Evolutionary conservation across 2,888 invertebrate genomes (phyloP), one percentile per base, ranked within the genome.

Genomic region (Microdon myrmicae): DNA sequence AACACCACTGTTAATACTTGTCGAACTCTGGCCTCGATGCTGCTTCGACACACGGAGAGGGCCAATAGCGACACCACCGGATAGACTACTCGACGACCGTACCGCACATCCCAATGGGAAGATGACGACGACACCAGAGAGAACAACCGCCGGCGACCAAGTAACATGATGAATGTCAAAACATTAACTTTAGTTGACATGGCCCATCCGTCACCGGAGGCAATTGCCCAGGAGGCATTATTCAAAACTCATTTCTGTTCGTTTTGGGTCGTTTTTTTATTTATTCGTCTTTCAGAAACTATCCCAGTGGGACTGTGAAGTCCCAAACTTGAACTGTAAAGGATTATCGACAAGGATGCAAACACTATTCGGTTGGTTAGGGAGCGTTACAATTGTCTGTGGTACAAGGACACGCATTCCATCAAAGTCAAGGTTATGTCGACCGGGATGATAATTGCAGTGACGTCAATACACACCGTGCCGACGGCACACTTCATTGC

Each of bases 141-240:
- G n/a, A 28, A 35, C 4, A 7, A 28, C 25, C 12, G 37, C 31
- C 37, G 43, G 26, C 26, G 58, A 38, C 44, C 43, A 43, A 54
- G 47, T 58, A 45, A 64, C 71, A 73, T 78, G 78, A 78, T 78
- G 72, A 77, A 77, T 78, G 77, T 78, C 77, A 76, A 74, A 76
- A 76, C 77, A 78, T 77, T 76, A 77, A 78, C 77, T 75, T 76
- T 73, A 70, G 74, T 77, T 78, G 78, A 76, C 77, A 77, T 69
- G 77, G 71, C 75, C 73, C 77, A 77, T 77, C 77, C 75, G 77
- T 77, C 77, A 78, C 74, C 56, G 51, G 31, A 47, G 43, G 35
- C 56, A 47, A 47, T 47, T 22, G 45, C 51, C 56, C 45, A 51
- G 44, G 26, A 51, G 45, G 45, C 29, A 64, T 64, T 64, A 66